Evolutionary conservation across 2,797 vertebrate species (phyloP), one percentile per base, ranked within the genome.

Genomic region (Margarornis squamiger): DNA sequence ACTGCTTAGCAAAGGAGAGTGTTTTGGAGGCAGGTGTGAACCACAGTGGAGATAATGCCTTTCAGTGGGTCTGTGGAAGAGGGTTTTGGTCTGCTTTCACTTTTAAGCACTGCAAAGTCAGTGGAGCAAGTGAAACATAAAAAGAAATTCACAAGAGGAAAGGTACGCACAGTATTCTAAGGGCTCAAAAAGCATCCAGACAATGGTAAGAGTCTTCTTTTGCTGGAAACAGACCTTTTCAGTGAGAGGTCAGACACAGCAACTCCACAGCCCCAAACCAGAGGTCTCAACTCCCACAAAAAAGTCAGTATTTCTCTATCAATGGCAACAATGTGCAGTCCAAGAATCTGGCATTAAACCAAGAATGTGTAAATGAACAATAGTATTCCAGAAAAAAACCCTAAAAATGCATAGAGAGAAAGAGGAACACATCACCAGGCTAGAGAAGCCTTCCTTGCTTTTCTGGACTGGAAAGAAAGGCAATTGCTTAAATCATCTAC

Each of bases 401-500:
- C 38, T 7, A 15, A 38, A 49, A 32, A 11, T 51, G 12, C 7
- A 24, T 46, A 22, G 23, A 88, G 34, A 80, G 38, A 45, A 90
- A 92, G 36, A 80, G 51, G n/a, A 67, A 58, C 12, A 5, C 1
- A 2, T 38, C 92, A n/a, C 19, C 65, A 86, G 38, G 32, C n/a
- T 34, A 74, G 61, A 51, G 17, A 58, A 62, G 36, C 23, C 51
- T 70, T 78, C 26, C 54, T 43, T 76, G 55, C 46, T 73, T 66
- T 87, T 65, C 14, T 78, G 52, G 32, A 57, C 79, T 71, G 82
- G 68, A 90, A 93, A 80, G 39, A 65, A 66, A 88, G 36, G 29
- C 41, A 95, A 86, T 67, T 90, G 61, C 72, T 68, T 77, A 76
- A 86, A 84, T 65, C 41, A 65, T 22, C 61, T 57, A 14, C 86